Evolutionary conservation across 2,113 vertebrate genomes (phyloP), one percentile per base, ranked within the genome.

Genomic region (Camarhynchus parvulus): DNA sequence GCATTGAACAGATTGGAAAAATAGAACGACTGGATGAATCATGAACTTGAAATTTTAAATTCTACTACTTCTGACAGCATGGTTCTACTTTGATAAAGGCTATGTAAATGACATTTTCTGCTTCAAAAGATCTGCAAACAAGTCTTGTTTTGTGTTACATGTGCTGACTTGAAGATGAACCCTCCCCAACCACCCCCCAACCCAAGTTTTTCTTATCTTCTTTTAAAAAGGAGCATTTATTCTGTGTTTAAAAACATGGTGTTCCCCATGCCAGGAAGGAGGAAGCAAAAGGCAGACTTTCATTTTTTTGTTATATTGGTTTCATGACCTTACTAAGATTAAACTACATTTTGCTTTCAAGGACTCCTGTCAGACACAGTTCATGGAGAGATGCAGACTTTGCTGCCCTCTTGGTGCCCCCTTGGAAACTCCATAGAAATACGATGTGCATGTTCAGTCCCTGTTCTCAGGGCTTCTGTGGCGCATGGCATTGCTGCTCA

Each of bases 21-120:
- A 81, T 1, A 68, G 56, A 92, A 87, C 12, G 20, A 69, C 37
- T 73, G 49, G 13, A 73, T 90, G 53, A 83, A 91, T 85, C 69
- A 47, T 12, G 23, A 62, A 35, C 80, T 87, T 91, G 66, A 87
- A 94, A 92, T 94, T 79, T 89, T 33, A 87, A 87, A 83, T 90
- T 83, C 41, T 82, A 83, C 74, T 82, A 53, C 49, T 53, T 39
- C 49, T 76, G 59, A 87, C 87, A 91, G 35, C 17, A 46, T 37
- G 9, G 28, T 25, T 95, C 41, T 79, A 31, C 77, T 96, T 68
- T n/a, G 70, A 82, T 75, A 87, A 87, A 56, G n/a, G 28, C 53
- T 89, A 47, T 25, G 7, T 46, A 92, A 95, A 87, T 87, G 23
- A 59, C 13, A 86, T 70, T 85, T 87, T 83, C 74, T 94, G 41